A percentile compares a stretch with the other conserved stretches of the same genome.
Conservation (phyloP, 2,797 vertebrate species). For the Craterocephalus amniculus region DNA sequence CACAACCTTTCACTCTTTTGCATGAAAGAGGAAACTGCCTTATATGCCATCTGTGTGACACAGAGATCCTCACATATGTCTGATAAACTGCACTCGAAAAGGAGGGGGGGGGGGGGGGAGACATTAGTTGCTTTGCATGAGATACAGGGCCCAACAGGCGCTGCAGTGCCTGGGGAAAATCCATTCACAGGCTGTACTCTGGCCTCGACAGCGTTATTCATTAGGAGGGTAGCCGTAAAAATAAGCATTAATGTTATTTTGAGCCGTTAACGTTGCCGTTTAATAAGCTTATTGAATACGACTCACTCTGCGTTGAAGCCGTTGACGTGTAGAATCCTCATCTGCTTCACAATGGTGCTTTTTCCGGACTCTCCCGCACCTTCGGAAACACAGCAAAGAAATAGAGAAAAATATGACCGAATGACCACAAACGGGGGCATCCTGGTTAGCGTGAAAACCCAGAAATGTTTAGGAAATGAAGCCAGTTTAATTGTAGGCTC, state of each 20-base stretch:
- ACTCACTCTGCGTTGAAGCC: conserved; percentile 99
- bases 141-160: conserved; percentile 87
- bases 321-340: conserved; percentile 98
- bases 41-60: conserved; percentile 60
- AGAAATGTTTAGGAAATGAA: conserved; percentile 38
- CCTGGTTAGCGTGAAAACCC: not conserved
- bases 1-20: conserved; percentile 71
- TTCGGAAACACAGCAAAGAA: conserved; percentile 73
- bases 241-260: conserved; percentile 20
- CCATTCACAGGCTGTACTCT: conserved; percentile 64
- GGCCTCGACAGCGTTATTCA: conserved; percentile 57
- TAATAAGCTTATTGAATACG: conserved; percentile 33
- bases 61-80: conserved; percentile 45
- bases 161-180: conserved; percentile 85
- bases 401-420: conserved; percentile 42
- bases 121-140: conserved; percentile 89
- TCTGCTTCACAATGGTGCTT: conserved; percentile 99
- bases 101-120: conserved; percentile 3
- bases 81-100: conserved; percentile 46
- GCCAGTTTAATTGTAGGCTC: conserved; percentile 55
- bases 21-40: conserved; percentile 71
- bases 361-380: conserved; percentile 99
- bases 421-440: conserved; percentile 17
- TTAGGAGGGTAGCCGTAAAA: conserved; percentile 18
- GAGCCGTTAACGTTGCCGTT: conserved; percentile 18